These are phyloP conservation scores for Cyanoramphus novaezelandiae DNA, from an alignment of 2,113 vertebrate species.

Conservation along the genomic window DNA sequence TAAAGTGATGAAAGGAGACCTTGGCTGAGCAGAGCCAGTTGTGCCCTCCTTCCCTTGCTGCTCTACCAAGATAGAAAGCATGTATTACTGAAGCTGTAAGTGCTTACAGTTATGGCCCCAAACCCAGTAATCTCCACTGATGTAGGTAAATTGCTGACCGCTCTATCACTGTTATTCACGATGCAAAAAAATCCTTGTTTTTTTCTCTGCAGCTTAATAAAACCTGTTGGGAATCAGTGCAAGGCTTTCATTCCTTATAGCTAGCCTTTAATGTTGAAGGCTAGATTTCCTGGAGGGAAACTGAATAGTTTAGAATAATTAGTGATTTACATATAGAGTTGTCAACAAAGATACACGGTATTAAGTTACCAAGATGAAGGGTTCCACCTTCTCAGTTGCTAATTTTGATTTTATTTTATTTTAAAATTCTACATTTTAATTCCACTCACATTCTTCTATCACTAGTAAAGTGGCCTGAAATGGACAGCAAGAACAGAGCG, in stretches of 20 bases:
- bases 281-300: constrained; percentile 31
- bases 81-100: neutral
- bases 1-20: neutral
- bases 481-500: constrained; percentile 53
- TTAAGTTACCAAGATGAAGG: constrained; percentile 8
- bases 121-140: neutral
- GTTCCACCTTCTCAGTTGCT: neutral
- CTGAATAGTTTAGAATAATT: constrained; percentile 30
- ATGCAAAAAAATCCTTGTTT: constrained; percentile 14
- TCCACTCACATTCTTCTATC: constrained; percentile 52
- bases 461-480: constrained; percentile 67
- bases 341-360: constrained; percentile 39
- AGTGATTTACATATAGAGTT: constrained; percentile 38
- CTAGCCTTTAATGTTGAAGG: constrained; percentile 43
- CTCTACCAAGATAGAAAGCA: neutral
- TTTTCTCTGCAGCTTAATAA: constrained; percentile 40
- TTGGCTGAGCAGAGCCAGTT: neutral
- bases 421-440: constrained; percentile 59
- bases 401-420: constrained; percentile 9
- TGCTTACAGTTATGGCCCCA: neutral
- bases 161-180: constrained; percentile 26
- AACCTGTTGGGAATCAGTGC: constrained; percentile 2
- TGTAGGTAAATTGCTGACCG: constrained; percentile 30
- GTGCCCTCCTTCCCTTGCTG: neutral
- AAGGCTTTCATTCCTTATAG: constrained; percentile 38